Base-by-base conservation (phyloP, 2,888 invertebrate genomes). In the Oxycera nigricornis region DNA sequence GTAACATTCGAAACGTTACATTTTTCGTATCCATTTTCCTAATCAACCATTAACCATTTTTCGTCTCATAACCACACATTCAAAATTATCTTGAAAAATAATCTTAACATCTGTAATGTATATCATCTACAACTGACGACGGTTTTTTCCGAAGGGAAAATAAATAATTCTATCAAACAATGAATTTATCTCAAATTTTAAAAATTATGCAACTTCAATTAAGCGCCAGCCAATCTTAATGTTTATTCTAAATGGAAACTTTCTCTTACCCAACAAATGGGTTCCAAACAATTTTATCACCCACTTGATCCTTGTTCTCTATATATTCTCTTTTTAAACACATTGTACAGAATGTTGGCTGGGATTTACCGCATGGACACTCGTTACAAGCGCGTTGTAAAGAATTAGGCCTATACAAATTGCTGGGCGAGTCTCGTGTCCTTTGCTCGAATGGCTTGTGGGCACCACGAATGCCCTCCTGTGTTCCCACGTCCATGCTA, bases 361-460 rank as follows among this genome's bases (percentile, higher is more conserved):
- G 90, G 83, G 88, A 88, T 78, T 90, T 93, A 80, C 92, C 94
- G 9, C 94, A 95, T 82, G 93, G 93, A 39, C 92, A 94, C 72
- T 88, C 89, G 74, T 88, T 95, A 75, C 89, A 90, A 80, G 91
- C 92, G 22, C 89, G 94, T 77, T 95, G 95, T 85, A 89, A 91
- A 73, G 92, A 94, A 81, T 87, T 95, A 79, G 95, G 95, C 31
- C 88, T 93, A 80, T 95, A 94, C 86, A 95, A 95, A 86, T 87
- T 95, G 79, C 88, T 92, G 76, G 95, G 95, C 26, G 92, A 93
- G 70, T 88, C 91, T n/a, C 86, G 88, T 72, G 87, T 94, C 41
- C 88, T 90, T 35, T 95, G 95, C 82, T 92, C 92, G 79, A 94
- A 95, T 81, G 94, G 94, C 1, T 89, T 89, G 70, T 95, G 95